Evolutionary conservation across 2,113 vertebrate genomes (phyloP).

Genomic region (Phalacrocorax carbo): DNA sequence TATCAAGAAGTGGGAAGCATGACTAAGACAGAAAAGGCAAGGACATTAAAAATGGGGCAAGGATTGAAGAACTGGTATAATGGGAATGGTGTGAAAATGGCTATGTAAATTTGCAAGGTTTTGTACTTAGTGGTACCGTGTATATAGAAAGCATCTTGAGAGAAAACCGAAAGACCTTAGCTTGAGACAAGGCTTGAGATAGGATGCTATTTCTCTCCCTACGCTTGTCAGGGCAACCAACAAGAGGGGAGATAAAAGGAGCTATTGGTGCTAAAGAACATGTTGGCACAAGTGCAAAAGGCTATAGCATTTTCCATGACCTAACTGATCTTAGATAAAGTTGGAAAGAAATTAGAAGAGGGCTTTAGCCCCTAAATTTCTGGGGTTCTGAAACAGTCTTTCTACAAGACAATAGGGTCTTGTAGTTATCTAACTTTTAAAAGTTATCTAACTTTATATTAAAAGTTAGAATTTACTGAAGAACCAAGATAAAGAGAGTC

Average conservation of each 20-base stretch:
- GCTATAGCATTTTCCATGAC: not conserved
- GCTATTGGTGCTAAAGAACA: not conserved
- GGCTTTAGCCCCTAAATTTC: not conserved
- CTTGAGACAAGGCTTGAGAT: not conserved
- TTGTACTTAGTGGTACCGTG: not conserved
- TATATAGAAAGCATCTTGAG: not conserved
- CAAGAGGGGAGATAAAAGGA: not conserved
- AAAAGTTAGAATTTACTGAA: not conserved
- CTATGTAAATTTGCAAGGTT: not conserved
- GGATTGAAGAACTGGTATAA: not conserved
- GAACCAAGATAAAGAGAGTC: fast-evolving
- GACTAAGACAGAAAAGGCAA: not conserved
- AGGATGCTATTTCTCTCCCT: not conserved
- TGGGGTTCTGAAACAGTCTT: not conserved
- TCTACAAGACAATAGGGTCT: not conserved
- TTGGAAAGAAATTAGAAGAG: not conserved
- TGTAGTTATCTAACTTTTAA: too few species aligned
- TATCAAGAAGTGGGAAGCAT: not conserved
- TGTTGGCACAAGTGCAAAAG: not conserved
- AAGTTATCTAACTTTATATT: too few species aligned
- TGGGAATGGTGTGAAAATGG: not conserved
- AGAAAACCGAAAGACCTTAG: not conserved
- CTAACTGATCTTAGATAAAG: not conserved
- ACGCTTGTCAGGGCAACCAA: not conserved
- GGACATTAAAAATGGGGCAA: not conserved